Evolutionary conservation across 1,140 invertebrate species (phyloP), one percentile per base, ranked within the genome.

Genomic region (Alviniconcha marisindica): DNA sequence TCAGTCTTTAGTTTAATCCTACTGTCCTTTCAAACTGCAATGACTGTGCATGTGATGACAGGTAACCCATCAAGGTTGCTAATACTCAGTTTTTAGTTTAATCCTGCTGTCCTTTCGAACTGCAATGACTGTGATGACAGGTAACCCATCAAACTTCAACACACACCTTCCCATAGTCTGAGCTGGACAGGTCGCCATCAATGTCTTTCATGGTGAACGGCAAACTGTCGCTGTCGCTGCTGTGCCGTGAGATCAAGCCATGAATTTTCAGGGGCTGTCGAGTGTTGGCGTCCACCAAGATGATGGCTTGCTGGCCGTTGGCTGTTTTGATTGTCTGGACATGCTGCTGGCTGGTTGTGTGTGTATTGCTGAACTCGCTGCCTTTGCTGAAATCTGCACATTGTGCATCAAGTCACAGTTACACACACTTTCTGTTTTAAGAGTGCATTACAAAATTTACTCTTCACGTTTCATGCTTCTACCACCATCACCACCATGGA

Each of bases 131-230:
- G n/a, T n/a, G n/a, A n/a, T n/a, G n/a, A n/a, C n/a, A n/a, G n/a
- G n/a, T n/a, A n/a, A 28, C 18, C n/a, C 51, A 56, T 15, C 51
- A 66, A 66, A 48, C 5, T 48, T 5, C 44, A 48, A 36, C 24
- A 63, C 66, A 38, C 33, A 82, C 66, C 33, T 18, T 60, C 15
- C 71, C 71, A 24, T 51, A 54, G 5, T 42, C 69, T 54, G 81
- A 40, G 71, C 77, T 79, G 63, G 60, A 71, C 15, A 82, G 14
- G 7, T 82, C 74, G 63, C 78, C 44, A 10, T 40, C 54, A 7
- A 89, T 79, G 56, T 90, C 89, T 81, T 89, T 89, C 86, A 90
- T 85, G 21, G 89, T 89, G 77, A 90, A 90, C 15, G 89, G 89
- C 56, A 90, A 73, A 15, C 83, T 87, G 69, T 88, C 83, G 14